Conservation (phyloP, 2,113 vertebrate genomes). For the Gobius niger region DNA sequence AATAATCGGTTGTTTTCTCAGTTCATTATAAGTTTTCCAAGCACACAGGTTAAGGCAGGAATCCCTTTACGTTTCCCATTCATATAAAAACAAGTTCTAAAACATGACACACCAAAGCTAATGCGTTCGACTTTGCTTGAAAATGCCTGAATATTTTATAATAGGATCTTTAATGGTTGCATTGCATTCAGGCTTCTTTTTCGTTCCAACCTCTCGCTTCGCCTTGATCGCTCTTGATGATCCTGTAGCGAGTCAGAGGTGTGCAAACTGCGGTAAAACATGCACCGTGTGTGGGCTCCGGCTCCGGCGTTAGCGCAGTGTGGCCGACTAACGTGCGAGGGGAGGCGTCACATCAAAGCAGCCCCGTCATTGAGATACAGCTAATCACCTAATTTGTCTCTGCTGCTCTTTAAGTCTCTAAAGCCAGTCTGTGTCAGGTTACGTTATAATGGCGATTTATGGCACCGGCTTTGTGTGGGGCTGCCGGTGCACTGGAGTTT, state of each 20-base stretch:
- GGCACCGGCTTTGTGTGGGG: neutral
- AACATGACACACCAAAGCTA: too few species aligned
- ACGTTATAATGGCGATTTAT: conserved; percentile 13
- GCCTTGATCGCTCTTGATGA: neutral
- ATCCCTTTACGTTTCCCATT: too few species aligned
- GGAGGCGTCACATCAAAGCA: conserved; percentile 9
- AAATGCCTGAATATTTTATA: too few species aligned
- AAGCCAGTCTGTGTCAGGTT: conserved; percentile 6
- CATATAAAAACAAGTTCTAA: too few species aligned
- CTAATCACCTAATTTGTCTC: conserved; percentile 21
- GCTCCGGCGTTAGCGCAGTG: neutral
- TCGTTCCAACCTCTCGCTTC: neutral
- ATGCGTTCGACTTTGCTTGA: too few species aligned
- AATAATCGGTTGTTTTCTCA: too few species aligned
- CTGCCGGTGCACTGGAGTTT: neutral
- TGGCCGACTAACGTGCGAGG: neutral
- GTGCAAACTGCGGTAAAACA: neutral
- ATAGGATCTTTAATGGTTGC: neutral
- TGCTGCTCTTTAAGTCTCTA: conserved; percentile 20
- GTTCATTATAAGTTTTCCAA: too few species aligned
- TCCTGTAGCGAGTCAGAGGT: neutral
- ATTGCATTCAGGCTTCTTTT: neutral
- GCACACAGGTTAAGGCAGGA: too few species aligned
- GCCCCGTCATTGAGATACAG: neutral
- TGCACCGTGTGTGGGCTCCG: neutral